Conservation (phyloP, 1,140 invertebrate genomes). For the Leptonema lineaticorne region DNA sequence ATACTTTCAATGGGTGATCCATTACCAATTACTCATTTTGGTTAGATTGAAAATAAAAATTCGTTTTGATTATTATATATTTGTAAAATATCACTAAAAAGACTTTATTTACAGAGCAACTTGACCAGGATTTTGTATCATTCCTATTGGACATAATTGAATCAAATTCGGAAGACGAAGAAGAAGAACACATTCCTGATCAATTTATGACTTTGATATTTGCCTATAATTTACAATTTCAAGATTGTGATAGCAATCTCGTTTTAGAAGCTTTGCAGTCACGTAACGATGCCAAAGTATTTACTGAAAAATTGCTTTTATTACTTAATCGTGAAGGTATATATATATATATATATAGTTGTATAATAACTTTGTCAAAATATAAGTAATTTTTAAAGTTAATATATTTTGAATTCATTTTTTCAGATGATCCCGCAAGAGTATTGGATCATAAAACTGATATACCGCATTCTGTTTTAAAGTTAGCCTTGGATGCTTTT, state of each 20-base stretch:
- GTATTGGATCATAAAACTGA: slow-evolving; percentile 80
- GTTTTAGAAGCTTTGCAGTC: slow-evolving; percentile 73
- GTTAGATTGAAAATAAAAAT: no score
- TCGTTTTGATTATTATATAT: slow-evolving; percentile 5
- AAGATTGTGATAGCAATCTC: slow-evolving; percentile 66
- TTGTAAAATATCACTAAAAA: neutral
- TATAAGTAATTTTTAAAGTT: no score
- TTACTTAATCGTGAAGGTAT: slow-evolving; percentile 88
- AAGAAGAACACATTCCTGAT: slow-evolving; percentile 79
- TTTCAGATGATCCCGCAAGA: slow-evolving; percentile 81
- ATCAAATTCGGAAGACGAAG: slow-evolving; percentile 71
- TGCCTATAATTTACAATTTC: slow-evolving; percentile 87
- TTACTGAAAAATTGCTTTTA: slow-evolving; percentile 86
- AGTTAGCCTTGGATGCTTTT: slow-evolving; percentile 85
- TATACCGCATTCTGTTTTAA: slow-evolving; percentile 81
- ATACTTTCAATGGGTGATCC: slow-evolving; percentile 85
- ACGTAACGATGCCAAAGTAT: slow-evolving; percentile 73
- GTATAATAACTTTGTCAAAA: neutral
- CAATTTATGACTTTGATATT: slow-evolving; percentile 80
- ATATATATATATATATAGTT: slow-evolving; percentile 20
- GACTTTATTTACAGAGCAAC: slow-evolving; percentile 62
- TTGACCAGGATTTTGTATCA: slow-evolving; percentile 76
- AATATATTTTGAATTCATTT: slow-evolving; percentile 1
- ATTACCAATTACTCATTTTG: slow-evolving; percentile 81
- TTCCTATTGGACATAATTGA: slow-evolving; percentile 82